Percentiles rank a stretch among this genome's conserved stretches.
Evolutionary conservation across 1,140 invertebrate genomes (phyloP).

Genomic region (Drosophila elegans): DNA sequence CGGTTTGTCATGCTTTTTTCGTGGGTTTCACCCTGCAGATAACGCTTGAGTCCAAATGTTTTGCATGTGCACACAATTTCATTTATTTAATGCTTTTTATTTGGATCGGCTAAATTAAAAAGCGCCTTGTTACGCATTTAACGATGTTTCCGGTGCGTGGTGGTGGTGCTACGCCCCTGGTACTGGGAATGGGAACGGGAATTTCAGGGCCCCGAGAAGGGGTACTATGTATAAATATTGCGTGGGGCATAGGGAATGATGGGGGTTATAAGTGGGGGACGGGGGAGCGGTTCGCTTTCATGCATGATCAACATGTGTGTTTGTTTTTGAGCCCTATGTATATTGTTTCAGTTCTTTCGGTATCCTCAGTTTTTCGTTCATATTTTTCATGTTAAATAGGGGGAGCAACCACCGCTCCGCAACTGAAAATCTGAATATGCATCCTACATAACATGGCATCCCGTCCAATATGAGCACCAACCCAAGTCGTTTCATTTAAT

Average conservation of each 20-base stretch:
- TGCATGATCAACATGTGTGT: conserved; percentile 66
- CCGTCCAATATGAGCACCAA: conserved; percentile 16
- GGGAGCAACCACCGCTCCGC: conserved; percentile 25
- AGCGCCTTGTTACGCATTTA: conserved; percentile 81
- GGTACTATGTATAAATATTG: conserved; percentile 1
- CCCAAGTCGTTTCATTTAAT: conserved; percentile 9
- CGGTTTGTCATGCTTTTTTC: conserved; percentile 13
- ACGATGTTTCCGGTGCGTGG: conserved; percentile 71
- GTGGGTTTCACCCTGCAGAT: conserved; percentile 40
- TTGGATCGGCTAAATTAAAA: conserved; percentile 76
- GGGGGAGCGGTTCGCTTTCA: conserved; percentile 48
- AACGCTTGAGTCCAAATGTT: conserved; percentile 57
- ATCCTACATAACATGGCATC: conserved; percentile 10
- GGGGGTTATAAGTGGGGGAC: conserved; percentile 21
- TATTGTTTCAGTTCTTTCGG: conserved; percentile 34
- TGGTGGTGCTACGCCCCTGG: conserved; percentile 18
- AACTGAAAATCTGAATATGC: conserved; percentile 54
- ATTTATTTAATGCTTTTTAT: conserved; percentile 69
- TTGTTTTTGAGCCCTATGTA: conserved; percentile 40
- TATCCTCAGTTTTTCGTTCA: conserved; percentile 2
- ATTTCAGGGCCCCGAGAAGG: conserved; percentile 5
- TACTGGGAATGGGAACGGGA: conserved; percentile 19
- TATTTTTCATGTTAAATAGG: conserved; percentile 15
- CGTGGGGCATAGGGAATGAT: not conserved
- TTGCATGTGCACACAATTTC: conserved; percentile 74